phyloP scores from a whole-genome alignment of 2,888 invertebrate species.

The Nymphalis c-album region DNA sequence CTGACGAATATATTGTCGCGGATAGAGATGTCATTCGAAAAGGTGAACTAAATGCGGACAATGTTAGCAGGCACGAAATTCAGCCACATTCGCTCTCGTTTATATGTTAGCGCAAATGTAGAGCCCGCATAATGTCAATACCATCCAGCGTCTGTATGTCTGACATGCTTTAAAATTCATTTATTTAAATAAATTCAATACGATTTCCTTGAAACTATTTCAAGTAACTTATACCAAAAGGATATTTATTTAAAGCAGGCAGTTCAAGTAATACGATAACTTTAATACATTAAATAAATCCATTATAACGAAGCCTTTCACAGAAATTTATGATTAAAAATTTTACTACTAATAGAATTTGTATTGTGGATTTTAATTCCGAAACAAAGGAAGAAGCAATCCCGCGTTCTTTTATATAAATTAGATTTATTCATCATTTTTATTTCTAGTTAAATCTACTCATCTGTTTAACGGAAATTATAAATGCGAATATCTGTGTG shows the following conservation, averaged over 20 bases:
- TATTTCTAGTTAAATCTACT: no score
- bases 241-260: background rate
- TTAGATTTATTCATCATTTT: background rate
- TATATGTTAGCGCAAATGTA: no score
- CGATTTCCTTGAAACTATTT: background rate
- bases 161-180: background rate
- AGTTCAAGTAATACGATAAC: background rate
- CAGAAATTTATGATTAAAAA: slow-evolving; percentile 1
- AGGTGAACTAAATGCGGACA: no score
- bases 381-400: background rate
- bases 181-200: background rate
- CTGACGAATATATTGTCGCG: no score
- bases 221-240: background rate
- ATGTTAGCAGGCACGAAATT: no score
- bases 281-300: background rate
- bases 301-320: background rate
- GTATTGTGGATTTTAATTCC: background rate
- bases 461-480: no score
- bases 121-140: no score
- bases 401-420: background rate
- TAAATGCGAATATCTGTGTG: no score
- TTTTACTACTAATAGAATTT: background rate
- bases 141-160: background rate
- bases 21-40: no score
- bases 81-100: no score